Base-by-base conservation (phyloP, 2,113 vertebrate species). In the Colius striatus region DNA sequence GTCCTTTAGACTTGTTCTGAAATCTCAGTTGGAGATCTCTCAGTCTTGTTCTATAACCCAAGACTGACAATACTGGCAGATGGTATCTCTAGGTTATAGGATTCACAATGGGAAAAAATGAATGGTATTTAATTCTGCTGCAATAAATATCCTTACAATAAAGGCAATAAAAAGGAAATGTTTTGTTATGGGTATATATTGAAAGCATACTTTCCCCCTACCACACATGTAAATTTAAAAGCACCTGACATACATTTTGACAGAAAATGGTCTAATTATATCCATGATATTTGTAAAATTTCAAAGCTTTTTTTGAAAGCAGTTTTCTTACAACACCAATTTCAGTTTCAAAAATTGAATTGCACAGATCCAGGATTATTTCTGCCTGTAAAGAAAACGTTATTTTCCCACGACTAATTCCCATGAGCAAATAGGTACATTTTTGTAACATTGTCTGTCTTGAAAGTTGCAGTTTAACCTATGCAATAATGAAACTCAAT, bases 71-170 rank as follows among this genome's bases (percentile, higher is more conserved):
- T 60, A 26, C 8, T 73, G 32, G 38, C 77, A 94, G 77, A 92
- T 63, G 47, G 61, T 38, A 45, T 41, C 26, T 91, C 87, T 54
- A 89, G 58, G 71, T 91, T 53, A 55, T 2, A 75, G 23, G 29
- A 82, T 20, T 92, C 89, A 48, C 21, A 89, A 48, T 4, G 2
- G 74, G 47, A 88, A 88, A 51, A 84, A 86, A 65, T 55, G 30
- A 87, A 60, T 92, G 20, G 18, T 43, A 43, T 34, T 83, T 87
- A 84, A 94, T 80, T 70, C n/a, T 80, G 32, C 34, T 85, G 38
- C 55, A 84, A 23, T 54, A 66, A 83, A 87, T 36, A 73, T 38
- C 76, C 84, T 75, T 92, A 66, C 30, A 66, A 73, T 62, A 50
- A 65, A 78, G 45, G 8, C n/a, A 91, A 23, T 53, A 65, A n/a